Conservation (phyloP, 30 jellyfish, hydroid and myxozoan species). For the Aurelia coerulea region DNA sequence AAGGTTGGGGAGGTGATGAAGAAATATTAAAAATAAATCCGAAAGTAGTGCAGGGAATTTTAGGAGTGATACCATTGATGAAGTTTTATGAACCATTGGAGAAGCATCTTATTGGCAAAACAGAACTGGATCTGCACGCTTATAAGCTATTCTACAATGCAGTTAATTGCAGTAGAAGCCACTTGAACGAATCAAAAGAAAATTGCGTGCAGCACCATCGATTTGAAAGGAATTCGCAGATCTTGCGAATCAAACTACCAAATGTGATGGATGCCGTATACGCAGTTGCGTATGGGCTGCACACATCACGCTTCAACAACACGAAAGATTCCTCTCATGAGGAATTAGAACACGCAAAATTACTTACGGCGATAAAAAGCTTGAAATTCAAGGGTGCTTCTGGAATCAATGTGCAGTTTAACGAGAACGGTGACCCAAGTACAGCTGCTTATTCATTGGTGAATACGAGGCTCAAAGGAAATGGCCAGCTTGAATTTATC, state of each 20-base stretch:
- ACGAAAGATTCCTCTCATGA: not conserved
- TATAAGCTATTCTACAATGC: constrained; percentile 12
- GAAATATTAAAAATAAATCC: constrained; percentile 38
- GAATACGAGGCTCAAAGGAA: constrained; percentile 24
- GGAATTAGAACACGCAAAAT: not conserved
- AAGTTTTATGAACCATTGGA: constrained; percentile 43
- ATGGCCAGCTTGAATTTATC: constrained; percentile 31
- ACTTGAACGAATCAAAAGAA: not conserved
- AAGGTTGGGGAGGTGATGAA: constrained; percentile 66
- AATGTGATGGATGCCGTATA: constrained; percentile 71
- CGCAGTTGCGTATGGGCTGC: constrained; percentile 66
- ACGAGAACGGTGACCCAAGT: constrained; percentile 65
- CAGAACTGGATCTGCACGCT: not conserved
- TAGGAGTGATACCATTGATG: constrained; percentile 61
- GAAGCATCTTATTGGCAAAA: constrained; percentile 16
- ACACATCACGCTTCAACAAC: not conserved
- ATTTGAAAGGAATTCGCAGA: not conserved
- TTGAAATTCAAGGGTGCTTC: constrained; percentile 45
- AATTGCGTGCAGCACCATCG: not conserved
- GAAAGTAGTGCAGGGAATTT: constrained; percentile 49
- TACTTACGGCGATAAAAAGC: constrained; percentile 31
- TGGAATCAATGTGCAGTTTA: constrained; percentile 51
- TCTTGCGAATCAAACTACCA: constrained; percentile 39
- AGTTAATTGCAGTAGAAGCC: not conserved
- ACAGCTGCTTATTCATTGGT: constrained; percentile 65